Base-by-base conservation (phyloP, 37 sponge, comb jelly and placozoan genomes). In the Theonella swinhoei region DNA sequence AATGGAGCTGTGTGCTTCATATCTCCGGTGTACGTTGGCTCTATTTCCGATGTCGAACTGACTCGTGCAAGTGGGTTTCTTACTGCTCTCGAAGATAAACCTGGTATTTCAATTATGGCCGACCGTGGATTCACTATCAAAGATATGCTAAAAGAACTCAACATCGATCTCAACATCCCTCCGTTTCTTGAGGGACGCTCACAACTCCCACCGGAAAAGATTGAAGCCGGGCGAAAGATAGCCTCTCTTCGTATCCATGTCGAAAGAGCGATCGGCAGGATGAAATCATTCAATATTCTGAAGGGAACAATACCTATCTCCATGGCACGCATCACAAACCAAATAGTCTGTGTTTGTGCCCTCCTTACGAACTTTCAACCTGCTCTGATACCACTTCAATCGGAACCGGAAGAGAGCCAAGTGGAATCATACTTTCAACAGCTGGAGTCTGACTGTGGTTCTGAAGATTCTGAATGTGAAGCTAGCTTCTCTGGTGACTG, bases 121-220 rank as follows among this genome's bases (percentile, higher is more conserved):
- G 92, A 87, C 61, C 47, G 75, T 23, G 92, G 92, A 24, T 91
- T 91, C 62, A 88, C 85, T 20, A 88, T 88, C 40, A 79, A 76
- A 31, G 89, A 92, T 28, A 38, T 80, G 72, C 39, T 92, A 9
- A 70, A 70, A 29, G 64, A 80, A 25, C 35, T 87, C 8, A 66
- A 70, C 31, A 42, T 84, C 3, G 88, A 82, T 22, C 83, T 91
- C 2, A 91, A 87, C 41, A 76, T 87, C 1, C 91, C 87, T 40
- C 75, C 91, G 29, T 92, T 92, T 43, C 31, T 88, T 62, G 72
- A 88, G 23, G 85, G 84, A 23, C 22, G 80, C 64, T 23, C 74
- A 30, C 88, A 88, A 74, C 65, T 92, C 5, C 69, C 81, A 41
- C 63, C 83, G 33, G 62, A 41, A n/a, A 85, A 92, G 62, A 64